phyloP scores from a whole-genome alignment of 1,140 invertebrate genomes.

The Brachionus angularis region DNA sequence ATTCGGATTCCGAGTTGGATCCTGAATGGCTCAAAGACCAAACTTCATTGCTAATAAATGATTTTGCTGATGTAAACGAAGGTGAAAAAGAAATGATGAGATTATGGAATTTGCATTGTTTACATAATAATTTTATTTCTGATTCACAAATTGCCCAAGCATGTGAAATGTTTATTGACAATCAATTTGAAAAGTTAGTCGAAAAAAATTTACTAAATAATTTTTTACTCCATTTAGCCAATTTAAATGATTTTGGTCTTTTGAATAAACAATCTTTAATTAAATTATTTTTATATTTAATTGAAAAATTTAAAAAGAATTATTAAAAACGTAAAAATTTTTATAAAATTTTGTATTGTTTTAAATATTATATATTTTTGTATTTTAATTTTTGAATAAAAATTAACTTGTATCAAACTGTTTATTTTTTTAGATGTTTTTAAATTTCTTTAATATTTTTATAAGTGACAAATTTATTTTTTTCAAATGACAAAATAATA shows the following conservation, averaged over 20 bases:
- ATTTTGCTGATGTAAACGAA: slow-evolving; percentile 96
- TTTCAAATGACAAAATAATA: no score
- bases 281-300: no score
- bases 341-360: no score
- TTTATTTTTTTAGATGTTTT: no score
- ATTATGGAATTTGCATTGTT: slow-evolving; percentile 95
- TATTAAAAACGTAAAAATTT: no score
- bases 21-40: slow-evolving; percentile 88
- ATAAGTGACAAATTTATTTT: no score
- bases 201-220: slow-evolving; percentile 84
- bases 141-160: slow-evolving; percentile 87
- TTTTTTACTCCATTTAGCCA: slow-evolving; percentile 84
- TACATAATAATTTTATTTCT: slow-evolving; percentile 82
- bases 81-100: slow-evolving; percentile 98
- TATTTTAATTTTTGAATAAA: no score
- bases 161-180: slow-evolving; percentile 82
- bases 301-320: no score
- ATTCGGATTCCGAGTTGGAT: slow-evolving; percentile 88
- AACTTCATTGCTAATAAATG: slow-evolving; percentile 93
- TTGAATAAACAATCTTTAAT: slow-evolving; percentile 74
- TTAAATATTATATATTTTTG: no score
- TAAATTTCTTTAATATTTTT: no score
- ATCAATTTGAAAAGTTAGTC: slow-evolving; percentile 74
- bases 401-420: no score
- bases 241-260: slow-evolving; percentile 84